Evolutionary conservation across 2,888 invertebrate species (phyloP).

Genomic region (Agriopis marginaria): DNA sequence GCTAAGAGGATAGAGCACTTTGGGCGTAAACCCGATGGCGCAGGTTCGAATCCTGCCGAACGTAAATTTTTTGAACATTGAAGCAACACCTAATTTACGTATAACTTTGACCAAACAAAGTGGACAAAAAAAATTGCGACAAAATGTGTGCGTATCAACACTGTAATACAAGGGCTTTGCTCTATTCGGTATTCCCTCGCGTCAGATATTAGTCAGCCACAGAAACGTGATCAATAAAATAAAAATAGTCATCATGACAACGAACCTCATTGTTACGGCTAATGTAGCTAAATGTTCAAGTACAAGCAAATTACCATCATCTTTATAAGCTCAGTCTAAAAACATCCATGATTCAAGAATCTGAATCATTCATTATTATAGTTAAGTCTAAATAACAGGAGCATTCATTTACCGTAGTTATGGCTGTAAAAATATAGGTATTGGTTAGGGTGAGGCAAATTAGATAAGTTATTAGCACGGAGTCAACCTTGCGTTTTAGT

Average conservation of each 20-base stretch:
- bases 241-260: slow-evolving; percentile 8
- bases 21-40: too few species aligned
- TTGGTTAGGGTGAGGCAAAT: slow-evolving; percentile 28
- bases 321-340: background rate
- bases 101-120: too few species aligned
- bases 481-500: slow-evolving; percentile 17
- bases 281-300: slow-evolving; percentile 18
- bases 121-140: too few species aligned
- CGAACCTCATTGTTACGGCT: background rate
- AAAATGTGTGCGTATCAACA: too few species aligned
- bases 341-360: slow-evolving; percentile 12
- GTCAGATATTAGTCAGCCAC: background rate
- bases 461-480: slow-evolving; percentile 8
- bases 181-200: slow-evolving; percentile 1
- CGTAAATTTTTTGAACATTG: too few species aligned
- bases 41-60: too few species aligned
- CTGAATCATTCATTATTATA: slow-evolving; percentile 18
- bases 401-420: slow-evolving; percentile 10
- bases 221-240: background rate
- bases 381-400: slow-evolving; percentile 1
- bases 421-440: slow-evolving; percentile 10
- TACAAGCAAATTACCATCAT: slow-evolving; percentile 2
- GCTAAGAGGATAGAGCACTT: too few species aligned
- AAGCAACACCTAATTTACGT: too few species aligned
- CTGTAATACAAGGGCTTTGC: background rate